phyloP scores from a whole-genome alignment of 2,113 vertebrate genomes.

The Bujurquina vittata region DNA sequence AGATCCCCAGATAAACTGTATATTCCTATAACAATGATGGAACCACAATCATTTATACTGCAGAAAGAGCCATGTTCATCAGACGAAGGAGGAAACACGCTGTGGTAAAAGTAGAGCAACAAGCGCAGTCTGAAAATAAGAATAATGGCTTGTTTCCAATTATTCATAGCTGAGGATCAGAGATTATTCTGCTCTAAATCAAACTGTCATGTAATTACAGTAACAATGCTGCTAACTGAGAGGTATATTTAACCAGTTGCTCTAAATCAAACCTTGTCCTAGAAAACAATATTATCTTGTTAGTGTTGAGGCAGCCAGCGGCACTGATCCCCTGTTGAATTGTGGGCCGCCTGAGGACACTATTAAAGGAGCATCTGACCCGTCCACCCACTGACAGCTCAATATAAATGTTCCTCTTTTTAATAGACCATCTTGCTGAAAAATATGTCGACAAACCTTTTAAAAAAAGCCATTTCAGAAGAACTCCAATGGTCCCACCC shows the following conservation, averaged over 20 bases:
- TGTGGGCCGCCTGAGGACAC: constrained; percentile 54
- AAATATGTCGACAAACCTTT: constrained; percentile 74
- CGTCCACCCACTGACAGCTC: constrained; percentile 65
- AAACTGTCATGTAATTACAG: constrained; percentile 58
- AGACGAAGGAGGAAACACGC: constrained; percentile 6
- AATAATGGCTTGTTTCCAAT: constrained; percentile 26
- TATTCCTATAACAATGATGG: constrained; percentile 45
- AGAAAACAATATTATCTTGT: constrained; percentile 67
- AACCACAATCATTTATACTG: constrained; percentile 12
- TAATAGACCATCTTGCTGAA: constrained; percentile 71
- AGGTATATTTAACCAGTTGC: constrained; percentile 56
- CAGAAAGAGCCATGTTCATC: constrained; percentile 59
- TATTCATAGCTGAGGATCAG: constrained; percentile 29
- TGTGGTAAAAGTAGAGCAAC: constrained; percentile 33
- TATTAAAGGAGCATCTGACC: constrained; percentile 70
- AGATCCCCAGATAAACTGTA: constrained; percentile 36
- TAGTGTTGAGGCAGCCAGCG: constrained; percentile 39
- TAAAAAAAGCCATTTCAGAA: constrained; percentile 70
- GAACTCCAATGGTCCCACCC: constrained; percentile 69
- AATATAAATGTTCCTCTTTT: constrained; percentile 69
- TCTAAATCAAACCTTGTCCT: constrained; percentile 54
- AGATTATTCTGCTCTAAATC: constrained; percentile 50
- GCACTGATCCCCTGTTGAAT: constrained; percentile 48
- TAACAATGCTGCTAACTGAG: constrained; percentile 56
- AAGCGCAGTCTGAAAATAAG: constrained; percentile 36